Base-by-base conservation (phyloP, 2,113 vertebrate species). In the Ifrita kowaldi region DNA sequence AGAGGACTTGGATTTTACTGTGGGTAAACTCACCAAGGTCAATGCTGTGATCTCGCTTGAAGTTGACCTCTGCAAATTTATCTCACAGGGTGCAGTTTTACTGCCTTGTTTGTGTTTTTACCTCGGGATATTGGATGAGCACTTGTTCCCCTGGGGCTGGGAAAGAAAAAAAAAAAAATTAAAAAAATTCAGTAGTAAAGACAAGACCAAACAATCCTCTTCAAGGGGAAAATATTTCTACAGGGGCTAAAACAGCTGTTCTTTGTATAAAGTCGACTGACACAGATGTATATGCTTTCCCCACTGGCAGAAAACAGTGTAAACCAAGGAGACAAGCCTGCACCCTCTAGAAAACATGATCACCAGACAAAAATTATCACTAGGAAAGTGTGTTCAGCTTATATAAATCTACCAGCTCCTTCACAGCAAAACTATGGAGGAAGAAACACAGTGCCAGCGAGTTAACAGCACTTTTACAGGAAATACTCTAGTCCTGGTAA, bases 131-230 rank as follows among this genome's bases (percentile, higher is more conserved):
- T 68, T 89, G 80, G 84, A 89, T 16, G 65, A 95, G 57, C 84
- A 44, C n/a, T 84, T 41, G 32, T 56, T 91, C 84, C 91, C 89
- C 37, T 49, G 89, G 32, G 93, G 68, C 9, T 87, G 16, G 8
- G 41, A 1, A 1, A 16, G 28, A 1, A 0, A 16, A 71, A 79
- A 21, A 63, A 68, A 84, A 67, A 75, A 30, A 41, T 70, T 69
- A 1, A 4, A 93, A 88, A 86, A 63, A 63, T 56, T 57, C 47
- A 89, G 27, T 69, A 68, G 68, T 57, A 84, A 74, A 89, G 77
- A 55, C 96, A 95, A 94, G 87, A 95, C 91, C 95, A 93, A 96
- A 96, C 90, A 90, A 80, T 49, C 55, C 68, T 88, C 82, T 94
- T 78, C 18, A 63, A 87, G 92, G 37, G 37, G 41, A 94, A 91